Percentiles rank a stretch among this genome's conserved stretches.
These are phyloP conservation scores for Trichechus manatus DNA, from an alignment of 2,113 vertebrate genomes.

Conservation along the genomic window DNA sequence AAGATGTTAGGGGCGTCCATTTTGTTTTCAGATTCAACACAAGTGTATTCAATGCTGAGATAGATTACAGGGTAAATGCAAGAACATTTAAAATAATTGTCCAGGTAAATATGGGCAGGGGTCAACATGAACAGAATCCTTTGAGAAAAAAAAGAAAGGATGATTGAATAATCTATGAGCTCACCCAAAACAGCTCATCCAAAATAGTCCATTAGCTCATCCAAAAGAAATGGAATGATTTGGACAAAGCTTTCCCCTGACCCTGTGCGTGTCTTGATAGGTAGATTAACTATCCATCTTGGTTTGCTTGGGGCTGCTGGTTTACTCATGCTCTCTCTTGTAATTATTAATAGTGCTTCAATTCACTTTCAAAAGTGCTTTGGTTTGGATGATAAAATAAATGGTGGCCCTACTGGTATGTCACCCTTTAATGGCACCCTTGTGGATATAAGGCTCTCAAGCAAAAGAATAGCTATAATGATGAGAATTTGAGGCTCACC, in stretches of 20 bases:
- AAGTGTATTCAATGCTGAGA: not conserved
- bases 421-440: not conserved
- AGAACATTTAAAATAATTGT: not conserved
- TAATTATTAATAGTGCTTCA: not conserved
- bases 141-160: not conserved
- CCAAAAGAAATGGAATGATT: not conserved
- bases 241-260: not conserved
- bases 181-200: not conserved
- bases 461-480: not conserved
- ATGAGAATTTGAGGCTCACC: not conserved
- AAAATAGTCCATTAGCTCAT: not conserved
- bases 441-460: not conserved
- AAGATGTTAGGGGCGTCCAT: not conserved
- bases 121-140: not conserved
- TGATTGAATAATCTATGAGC: not conserved
- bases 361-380: not conserved
- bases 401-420: not conserved
- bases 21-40: conserved; percentile 33
- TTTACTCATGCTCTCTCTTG: not conserved
- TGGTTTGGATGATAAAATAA: not conserved
- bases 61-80: not conserved
- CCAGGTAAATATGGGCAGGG: not conserved
- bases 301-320: not conserved
- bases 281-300: rapidly evolving
- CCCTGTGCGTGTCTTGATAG: not conserved